Evolutionary conservation across 2,888 invertebrate species (phyloP), one percentile per base, ranked within the genome.

Genomic region (Tineola bisselliella): DNA sequence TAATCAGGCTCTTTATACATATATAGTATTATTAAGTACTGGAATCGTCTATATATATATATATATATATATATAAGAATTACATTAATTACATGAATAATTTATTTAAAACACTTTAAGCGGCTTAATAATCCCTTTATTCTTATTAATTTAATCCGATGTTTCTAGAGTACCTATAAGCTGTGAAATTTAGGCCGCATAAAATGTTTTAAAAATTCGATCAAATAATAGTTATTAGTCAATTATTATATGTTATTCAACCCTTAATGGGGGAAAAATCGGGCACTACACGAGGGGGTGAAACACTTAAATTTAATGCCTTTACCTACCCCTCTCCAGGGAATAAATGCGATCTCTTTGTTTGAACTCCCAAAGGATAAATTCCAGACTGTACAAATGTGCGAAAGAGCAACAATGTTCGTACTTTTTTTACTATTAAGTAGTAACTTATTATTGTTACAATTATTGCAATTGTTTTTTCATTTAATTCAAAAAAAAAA

Each of bases 301-400:
- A 78, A 83, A 81, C 84, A 84, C 84, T 84, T 84, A 80, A 81
- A 79, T 79, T 77, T 79, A 84, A 83, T 81, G 78, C 76, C 70
- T 70, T 75, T 77, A 81, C 79, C 77, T 73, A 75, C 62, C 62
- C 62, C 63, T 67, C 70, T 72, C 73, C 63, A 8, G 67, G 77
- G 77, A 74, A 64, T 62, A 38, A 57, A 18, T 63, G 65, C 62
- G 67, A 73, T 54, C 76, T 77, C 79, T 82, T 81, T 83, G 80
- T 77, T 68, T 54, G 64, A 30, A 62, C 60, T 73, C 76, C 66
- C 62, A 15, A 63, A 71, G 74, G 77, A 71, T 68, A 66, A 64
- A 66, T 66, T 62, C 69, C 72, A 75, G 70, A 67, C 67, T 59
- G 66, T 69, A 71, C 75, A 71, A 74, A 74, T 76, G 76, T 70